Base-by-base conservation (phyloP, 2,797 vertebrate genomes). In the Garrulus glandarius region DNA sequence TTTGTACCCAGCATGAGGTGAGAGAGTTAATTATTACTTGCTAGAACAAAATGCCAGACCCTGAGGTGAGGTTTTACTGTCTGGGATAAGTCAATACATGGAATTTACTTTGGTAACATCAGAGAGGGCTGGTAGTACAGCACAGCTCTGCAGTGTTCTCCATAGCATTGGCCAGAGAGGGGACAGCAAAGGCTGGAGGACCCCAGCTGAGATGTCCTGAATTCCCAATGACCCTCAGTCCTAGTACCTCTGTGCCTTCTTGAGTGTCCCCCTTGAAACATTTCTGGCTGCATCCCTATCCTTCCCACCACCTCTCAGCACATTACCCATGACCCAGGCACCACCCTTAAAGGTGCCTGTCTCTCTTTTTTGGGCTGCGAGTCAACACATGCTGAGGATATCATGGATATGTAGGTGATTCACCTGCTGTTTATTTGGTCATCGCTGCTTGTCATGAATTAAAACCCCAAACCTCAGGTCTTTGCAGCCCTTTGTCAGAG, bases 261-360 rank as follows among this genome's bases (percentile, higher is more conserved):
- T 19, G 13, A 47, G 12, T 52, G 27, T 37, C 6, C 34, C 26
- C 22, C 37, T 30, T n/a, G 17, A 81, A 72, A 82, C 3, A 3
- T 29, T 69, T 49, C 50, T 80, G 46, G 55, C 80, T 77, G 32
- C 29, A 63, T 22, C n/a, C 17, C 36, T 12, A 53, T 36, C 44
- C 15, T 55, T 81, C 47, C 61, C 64, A 61, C 32, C 23, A 13
- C 26, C 14, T 77, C 60, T 65, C 2, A 13, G 52, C 37, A 53
- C 0, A 0, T 24, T 69, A 24, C 13, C 36, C n/a, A 7, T 37
- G n/a, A 26, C 32, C 20, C 29, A 36, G 26, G 34, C 52, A 79
- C 19, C 20, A 21, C 30, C 4, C 5, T 30, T 4, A 3, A 0
- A 1, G 36, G 32, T 34, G 27, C 46, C 34, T 5, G 2, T 49